Evolutionary conservation across 2,888 invertebrate genomes (phyloP).

Genomic region (Thumatha senex): DNA sequence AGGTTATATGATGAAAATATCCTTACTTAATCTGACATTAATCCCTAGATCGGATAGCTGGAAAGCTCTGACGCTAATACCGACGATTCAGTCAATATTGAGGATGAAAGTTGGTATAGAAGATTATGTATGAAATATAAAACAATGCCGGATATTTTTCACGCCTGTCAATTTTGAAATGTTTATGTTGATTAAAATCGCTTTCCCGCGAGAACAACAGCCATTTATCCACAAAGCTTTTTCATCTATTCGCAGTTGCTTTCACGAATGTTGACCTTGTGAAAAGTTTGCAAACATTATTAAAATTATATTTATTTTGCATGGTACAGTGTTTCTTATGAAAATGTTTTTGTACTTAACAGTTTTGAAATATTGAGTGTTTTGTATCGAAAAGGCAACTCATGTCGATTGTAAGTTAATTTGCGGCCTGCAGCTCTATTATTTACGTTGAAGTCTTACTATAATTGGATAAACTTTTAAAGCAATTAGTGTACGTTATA

Average conservation of each 20-base stretch:
- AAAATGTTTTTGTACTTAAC: constrained; percentile 4
- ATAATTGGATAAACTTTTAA: too few species aligned
- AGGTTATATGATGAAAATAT: too few species aligned
- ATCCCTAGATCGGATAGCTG: too few species aligned
- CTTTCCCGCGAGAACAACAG: not conserved
- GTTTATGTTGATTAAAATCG: constrained; percentile 7
- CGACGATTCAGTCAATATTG: not conserved
- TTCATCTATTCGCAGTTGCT: constrained; percentile 4
- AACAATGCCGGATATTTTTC: constrained; percentile 1
- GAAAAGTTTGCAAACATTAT: constrained; percentile 4
- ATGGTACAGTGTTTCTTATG: too few species aligned
- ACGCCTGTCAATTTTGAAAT: constrained; percentile 4
- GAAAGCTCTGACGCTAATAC: too few species aligned
- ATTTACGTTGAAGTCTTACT: too few species aligned
- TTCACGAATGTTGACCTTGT: constrained; percentile 3
- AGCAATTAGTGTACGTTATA: too few species aligned
- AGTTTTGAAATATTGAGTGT: not conserved
- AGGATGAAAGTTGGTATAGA: not conserved
- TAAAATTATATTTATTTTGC: constrained; percentile 17
- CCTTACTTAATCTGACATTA: too few species aligned
- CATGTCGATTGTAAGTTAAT: too few species aligned
- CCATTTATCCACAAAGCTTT: constrained; percentile 3
- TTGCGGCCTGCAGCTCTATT: too few species aligned
- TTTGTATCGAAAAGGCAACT: too few species aligned
- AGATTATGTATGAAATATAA: not conserved